A percentile compares a stretch with the other conserved stretches of the same genome.
Conservation (phyloP, 1,140 invertebrate genomes). For the Daktulosphaira vitifoliae region DNA sequence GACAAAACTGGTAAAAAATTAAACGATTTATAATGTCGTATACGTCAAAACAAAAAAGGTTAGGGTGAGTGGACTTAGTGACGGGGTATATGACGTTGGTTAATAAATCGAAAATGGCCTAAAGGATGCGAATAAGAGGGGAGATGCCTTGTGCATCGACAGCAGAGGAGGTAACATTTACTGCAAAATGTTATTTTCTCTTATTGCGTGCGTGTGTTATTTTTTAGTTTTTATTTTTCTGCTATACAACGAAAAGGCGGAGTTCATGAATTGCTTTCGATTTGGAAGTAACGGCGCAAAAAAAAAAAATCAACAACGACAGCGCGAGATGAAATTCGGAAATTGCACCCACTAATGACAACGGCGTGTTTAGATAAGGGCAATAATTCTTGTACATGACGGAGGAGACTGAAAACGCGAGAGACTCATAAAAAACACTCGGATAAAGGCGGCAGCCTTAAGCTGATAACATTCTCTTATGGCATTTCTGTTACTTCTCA, state of each 20-base stretch:
- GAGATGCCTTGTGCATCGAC: no score
- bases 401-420: slow-evolving; percentile 27
- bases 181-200: neutral
- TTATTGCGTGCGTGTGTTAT: neutral
- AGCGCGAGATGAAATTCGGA: slow-evolving; percentile 27
- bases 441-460: neutral
- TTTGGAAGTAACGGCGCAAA: slow-evolving; percentile 12
- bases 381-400: slow-evolving; percentile 31
- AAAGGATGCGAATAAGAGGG: neutral
- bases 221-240: neutral
- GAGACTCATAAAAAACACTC: slow-evolving; percentile 31
- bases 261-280: slow-evolving; percentile 23
- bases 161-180: no score
- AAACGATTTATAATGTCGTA: no score
- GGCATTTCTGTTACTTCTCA: no score
- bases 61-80: no score
- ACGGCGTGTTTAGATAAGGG: slow-evolving; percentile 30
- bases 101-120: neutral
- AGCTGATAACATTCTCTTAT: slow-evolving; percentile 28
- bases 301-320: slow-evolving; percentile 6
- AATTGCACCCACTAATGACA: slow-evolving; percentile 31
- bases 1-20: no score
- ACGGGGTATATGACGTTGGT: no score
- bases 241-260: slow-evolving; percentile 11
- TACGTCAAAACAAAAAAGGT: no score